These are phyloP conservation scores for Melipona quadrifasciata DNA, from an alignment of 1,140 invertebrate species.

Conservation along the genomic window DNA sequence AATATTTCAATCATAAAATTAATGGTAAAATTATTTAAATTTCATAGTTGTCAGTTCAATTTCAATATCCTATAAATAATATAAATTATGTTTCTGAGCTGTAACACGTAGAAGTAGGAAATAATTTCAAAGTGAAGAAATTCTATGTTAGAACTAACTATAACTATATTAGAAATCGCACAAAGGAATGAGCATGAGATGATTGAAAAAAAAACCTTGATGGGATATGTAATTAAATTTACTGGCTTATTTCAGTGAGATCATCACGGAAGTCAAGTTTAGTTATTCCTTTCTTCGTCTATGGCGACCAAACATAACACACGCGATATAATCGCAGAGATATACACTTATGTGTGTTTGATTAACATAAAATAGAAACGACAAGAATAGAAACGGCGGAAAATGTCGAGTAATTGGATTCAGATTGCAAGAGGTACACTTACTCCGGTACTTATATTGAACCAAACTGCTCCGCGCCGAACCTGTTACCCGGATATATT, in stretches of 20 bases:
- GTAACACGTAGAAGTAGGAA: background rate
- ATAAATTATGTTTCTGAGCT: background rate
- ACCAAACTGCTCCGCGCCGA: background rate
- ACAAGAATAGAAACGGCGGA: background rate
- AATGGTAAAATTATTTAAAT: background rate
- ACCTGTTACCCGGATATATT: background rate
- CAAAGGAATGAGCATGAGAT: background rate
- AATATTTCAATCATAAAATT: background rate
- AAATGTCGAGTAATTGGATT: conserved; percentile 16
- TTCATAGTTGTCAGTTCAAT: background rate
- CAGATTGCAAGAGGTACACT: background rate
- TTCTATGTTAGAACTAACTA: too few relatives aligned
- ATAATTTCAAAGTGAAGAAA: background rate
- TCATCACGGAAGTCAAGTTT: conserved; percentile 38
- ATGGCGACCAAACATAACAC: background rate
- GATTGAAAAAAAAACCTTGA: conserved; percentile 8
- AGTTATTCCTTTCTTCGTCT: conserved; percentile 30
- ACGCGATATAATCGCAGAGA: conserved; percentile 14
- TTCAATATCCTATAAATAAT: background rate
- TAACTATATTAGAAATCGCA: background rate
- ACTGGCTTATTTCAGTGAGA: conserved; percentile 33
- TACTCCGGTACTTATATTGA: background rate
- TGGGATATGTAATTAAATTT: conserved; percentile 21
- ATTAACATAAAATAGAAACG: conserved; percentile 36
- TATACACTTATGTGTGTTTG: too few relatives aligned